phyloP scores from a whole-genome alignment of 1,140 invertebrate species.

The Nasonia giraulti region DNA sequence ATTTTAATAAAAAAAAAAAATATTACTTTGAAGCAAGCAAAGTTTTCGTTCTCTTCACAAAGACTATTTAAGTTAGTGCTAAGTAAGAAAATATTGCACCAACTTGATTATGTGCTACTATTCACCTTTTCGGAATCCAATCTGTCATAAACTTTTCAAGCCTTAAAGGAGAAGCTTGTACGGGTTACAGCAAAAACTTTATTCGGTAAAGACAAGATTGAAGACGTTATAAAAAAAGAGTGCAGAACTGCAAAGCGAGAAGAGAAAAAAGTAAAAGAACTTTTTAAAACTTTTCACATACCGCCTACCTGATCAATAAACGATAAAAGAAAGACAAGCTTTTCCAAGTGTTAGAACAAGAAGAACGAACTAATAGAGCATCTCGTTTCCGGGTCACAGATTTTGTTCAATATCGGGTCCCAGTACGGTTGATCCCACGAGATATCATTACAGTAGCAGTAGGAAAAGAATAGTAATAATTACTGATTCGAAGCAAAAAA shows the following conservation, averaged over 20 bases:
- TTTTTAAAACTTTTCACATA: not conserved
- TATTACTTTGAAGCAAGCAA: too few species aligned
- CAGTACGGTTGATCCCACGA: not conserved
- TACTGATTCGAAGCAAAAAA: too few species aligned
- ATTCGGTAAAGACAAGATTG: slow-evolving; percentile 4
- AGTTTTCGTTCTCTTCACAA: not conserved
- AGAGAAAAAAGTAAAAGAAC: not conserved
- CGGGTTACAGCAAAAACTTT: not conserved
- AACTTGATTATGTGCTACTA: not conserved
- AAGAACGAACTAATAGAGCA: not conserved
- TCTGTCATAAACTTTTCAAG: not conserved
- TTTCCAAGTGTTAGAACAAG: not conserved
- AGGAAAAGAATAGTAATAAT: too few species aligned
- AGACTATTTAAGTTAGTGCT: not conserved
- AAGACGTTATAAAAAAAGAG: not conserved
- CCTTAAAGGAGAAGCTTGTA: not conserved
- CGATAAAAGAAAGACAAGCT: not conserved
- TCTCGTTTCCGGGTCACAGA: not conserved
- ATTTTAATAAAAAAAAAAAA: too few species aligned
- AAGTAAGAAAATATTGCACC: not conserved
- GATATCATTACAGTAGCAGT: too few species aligned
- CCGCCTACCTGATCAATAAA: not conserved
- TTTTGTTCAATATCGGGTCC: not conserved
- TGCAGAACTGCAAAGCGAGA: not conserved
- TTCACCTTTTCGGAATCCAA: not conserved